Conservation (phyloP, 2,113 vertebrate species). For the Chitala chitala region DNA sequence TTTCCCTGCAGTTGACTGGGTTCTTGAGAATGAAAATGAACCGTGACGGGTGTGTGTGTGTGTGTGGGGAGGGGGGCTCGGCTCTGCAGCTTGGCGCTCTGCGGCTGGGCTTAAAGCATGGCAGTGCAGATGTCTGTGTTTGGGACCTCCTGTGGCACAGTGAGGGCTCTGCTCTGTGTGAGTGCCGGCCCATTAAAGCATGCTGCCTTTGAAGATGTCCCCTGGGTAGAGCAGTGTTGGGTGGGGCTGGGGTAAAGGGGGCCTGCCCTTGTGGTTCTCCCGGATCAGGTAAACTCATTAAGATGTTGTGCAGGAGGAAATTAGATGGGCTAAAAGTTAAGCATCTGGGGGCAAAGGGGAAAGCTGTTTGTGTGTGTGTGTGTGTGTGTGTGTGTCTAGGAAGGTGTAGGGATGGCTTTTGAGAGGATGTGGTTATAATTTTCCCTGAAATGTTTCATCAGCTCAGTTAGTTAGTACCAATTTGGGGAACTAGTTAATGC, state of each 20-base stretch:
- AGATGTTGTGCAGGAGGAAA: conserved; percentile 15
- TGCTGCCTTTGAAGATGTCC: conserved; percentile 17
- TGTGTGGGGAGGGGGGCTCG: no score
- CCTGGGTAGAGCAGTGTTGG: not conserved
- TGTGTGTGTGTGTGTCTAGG: not conserved
- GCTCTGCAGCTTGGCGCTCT: no score
- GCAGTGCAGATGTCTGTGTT: not conserved
- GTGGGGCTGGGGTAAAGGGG: no score
- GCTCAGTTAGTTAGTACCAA: no score
- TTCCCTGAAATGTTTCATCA: no score
- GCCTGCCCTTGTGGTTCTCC: not conserved
- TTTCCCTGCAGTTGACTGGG: conserved; percentile 1
- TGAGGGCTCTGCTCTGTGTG: conserved; percentile 13
- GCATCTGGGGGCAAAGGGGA: not conserved
- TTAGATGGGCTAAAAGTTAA: conserved; percentile 30
- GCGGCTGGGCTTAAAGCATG: not conserved
- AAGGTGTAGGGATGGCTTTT: not conserved
- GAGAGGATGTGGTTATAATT: not conserved
- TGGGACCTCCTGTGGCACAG: not conserved
- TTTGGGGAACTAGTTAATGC: not conserved
- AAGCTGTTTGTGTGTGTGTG: not conserved
- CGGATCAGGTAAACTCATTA: conserved; percentile 28
- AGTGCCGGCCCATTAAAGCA: not conserved
- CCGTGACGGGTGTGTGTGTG: conserved; percentile 8
- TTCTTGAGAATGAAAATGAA: conserved; percentile 4